Evolutionary conservation across 2,888 invertebrate species (phyloP), one percentile per base, ranked within the genome.

Genomic region (Caenorhabditis sp.): DNA sequence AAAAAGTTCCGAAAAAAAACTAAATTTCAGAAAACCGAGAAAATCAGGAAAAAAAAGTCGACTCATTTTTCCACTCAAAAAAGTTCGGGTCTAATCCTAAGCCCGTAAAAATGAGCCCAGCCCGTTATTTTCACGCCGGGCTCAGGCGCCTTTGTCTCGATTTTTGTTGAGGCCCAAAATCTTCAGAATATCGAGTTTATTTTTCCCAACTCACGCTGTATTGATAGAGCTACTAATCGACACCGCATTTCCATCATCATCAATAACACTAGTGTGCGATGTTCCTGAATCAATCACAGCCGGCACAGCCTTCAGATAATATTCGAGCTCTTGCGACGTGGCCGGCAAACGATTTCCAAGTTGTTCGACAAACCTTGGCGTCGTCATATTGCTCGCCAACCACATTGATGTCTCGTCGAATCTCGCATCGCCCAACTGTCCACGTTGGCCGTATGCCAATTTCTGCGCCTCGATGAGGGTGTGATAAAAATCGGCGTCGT

Each of bases 171-270:
- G n/a, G n/a, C n/a, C n/a, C n/a, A n/a, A n/a, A n/a, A n/a, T n/a
- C n/a, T n/a, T n/a, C n/a, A 19, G n/a, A 5, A 4, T 31, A 10
- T 10, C 31, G 10, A 43, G 27, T 21, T n/a, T 27, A 58, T 1
- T 37, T n/a, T 21, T 23, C n/a, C 27, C n/a, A 26, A 17, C 37
- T 21, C 89, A 94, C 94, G 92, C 92, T 71, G 91, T 81, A 88
- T 95, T 95, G n/a, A 95, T 91, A 0, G 96, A 94, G 81, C 94
- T 94, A 1, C 97, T 97, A 0, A 93, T 92, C 0, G 95, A 92
- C 0, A 96, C 94, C 0, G 95, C 97, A 87, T 95, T 94, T 0
- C 97, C 95, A 86, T 94, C 93, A 5, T 76, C 80, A 60, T 88
- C 88, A 24, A 95, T 88, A 51, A 96, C 92, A 0, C 94, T 93